phyloP scores from a whole-genome alignment of 2,888 invertebrate genomes.

The Acleris literana region DNA sequence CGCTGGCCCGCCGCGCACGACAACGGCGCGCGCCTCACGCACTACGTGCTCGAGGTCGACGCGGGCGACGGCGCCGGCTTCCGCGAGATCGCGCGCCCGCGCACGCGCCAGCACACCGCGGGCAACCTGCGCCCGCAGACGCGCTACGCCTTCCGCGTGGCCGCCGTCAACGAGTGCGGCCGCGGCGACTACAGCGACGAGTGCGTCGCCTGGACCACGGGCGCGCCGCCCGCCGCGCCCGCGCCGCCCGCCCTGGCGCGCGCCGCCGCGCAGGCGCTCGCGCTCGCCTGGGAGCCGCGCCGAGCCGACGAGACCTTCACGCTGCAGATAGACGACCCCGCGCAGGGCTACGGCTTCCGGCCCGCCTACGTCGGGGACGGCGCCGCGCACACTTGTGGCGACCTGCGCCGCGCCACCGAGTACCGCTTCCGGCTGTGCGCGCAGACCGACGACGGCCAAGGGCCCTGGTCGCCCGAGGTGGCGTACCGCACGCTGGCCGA shows the following conservation, averaged over 20 bases:
- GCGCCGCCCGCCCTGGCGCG: conserved; percentile 88
- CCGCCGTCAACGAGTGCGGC: conserved; percentile 92
- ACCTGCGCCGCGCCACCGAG: conserved; percentile 88
- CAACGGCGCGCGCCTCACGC: conserved; percentile 90
- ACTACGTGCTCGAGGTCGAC: conserved; percentile 91
- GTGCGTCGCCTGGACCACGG: conserved; percentile 88
- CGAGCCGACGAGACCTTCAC: conserved; percentile 91
- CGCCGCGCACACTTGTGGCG: conserved; percentile 85
- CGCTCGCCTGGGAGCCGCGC: conserved; percentile 89
- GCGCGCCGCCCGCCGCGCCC: conserved; percentile 91
- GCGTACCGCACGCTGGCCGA: conserved; percentile 91
- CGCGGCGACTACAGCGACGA: conserved; percentile 88
- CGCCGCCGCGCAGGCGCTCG: conserved; percentile 85
- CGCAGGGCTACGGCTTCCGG: conserved; percentile 89
- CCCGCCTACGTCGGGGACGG: conserved; percentile 92
- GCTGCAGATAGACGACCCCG: conserved; percentile 90
- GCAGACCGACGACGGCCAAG: conserved; percentile 92
- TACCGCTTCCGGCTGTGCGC: conserved; percentile 93
- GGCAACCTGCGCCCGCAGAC: conserved; percentile 91
- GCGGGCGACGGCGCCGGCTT: conserved; percentile 85
- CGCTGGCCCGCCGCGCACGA: conserved; percentile 89
- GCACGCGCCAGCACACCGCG: conserved; percentile 89
- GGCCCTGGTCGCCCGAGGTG: conserved; percentile 92
- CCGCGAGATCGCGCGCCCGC: conserved; percentile 88
- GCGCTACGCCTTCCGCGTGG: conserved; percentile 91